Percentiles rank a stretch among this genome's conserved stretches.
Conservation (phyloP, 2,113 vertebrate species). For the Labeo catla region DNA sequence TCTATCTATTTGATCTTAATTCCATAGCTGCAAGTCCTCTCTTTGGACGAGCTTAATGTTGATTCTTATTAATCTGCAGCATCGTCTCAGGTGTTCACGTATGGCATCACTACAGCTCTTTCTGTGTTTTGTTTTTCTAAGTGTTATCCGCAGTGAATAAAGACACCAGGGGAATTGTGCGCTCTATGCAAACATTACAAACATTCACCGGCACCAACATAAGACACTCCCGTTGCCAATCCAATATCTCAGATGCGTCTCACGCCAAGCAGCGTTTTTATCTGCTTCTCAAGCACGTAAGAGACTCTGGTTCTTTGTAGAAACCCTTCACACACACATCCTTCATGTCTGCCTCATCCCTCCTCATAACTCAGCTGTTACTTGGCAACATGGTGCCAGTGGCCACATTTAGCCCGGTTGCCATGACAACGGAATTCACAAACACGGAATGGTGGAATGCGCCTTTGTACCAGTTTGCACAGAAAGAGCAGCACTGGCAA, state of each 20-base stretch:
- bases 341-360: slow-evolving; percentile 62
- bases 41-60: background rate
- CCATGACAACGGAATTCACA: slow-evolving; percentile 67
- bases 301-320: background rate
- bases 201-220: slow-evolving; percentile 58
- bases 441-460: slow-evolving; percentile 53
- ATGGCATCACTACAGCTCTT: background rate
- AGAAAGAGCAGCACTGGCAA: background rate
- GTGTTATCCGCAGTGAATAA: slow-evolving; percentile 4
- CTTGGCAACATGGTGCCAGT: slow-evolving; percentile 79
- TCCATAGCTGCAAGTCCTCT: background rate
- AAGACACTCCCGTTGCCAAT: background rate
- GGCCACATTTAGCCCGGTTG: slow-evolving; percentile 72
- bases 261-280: background rate
- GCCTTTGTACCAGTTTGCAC: slow-evolving; percentile 6
- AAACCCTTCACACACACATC: slow-evolving; percentile 59
- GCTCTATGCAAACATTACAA: slow-evolving; percentile 41
- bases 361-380: slow-evolving; percentile 78
- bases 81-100: background rate
- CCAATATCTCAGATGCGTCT: background rate
- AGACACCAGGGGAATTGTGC: background rate
- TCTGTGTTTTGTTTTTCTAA: background rate
- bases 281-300: background rate
- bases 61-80: background rate
- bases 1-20: background rate